Evolutionary conservation across 2,113 vertebrate genomes (phyloP).

Genomic region (Trichechus manatus): DNA sequence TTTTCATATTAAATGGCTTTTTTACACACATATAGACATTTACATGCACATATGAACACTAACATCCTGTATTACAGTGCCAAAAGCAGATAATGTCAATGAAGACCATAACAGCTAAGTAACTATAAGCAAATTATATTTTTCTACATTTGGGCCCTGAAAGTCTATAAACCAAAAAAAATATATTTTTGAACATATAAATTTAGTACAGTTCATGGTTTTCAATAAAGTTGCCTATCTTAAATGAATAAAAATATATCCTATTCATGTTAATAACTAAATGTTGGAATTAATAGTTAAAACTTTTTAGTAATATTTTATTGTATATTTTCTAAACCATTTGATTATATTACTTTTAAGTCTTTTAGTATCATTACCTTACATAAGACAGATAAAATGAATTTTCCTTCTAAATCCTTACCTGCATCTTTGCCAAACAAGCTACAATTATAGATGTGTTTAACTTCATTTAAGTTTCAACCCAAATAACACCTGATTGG

Average conservation of each 20-base stretch:
- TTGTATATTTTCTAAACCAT: not conserved
- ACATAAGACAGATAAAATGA: not conserved
- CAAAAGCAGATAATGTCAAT: not conserved
- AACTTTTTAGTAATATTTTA: not conserved
- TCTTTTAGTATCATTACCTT: not conserved
- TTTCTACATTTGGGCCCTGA: not conserved
- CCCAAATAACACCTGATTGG: not conserved
- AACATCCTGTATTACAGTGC: not conserved
- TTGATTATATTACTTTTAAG: not conserved
- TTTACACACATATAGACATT: not conserved
- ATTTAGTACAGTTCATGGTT: not conserved
- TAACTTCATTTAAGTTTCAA: not conserved
- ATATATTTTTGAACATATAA: not conserved
- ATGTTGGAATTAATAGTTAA: not conserved
- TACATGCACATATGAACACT: not conserved
- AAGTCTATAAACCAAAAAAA: not conserved
- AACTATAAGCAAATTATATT: not conserved
- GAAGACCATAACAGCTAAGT: not conserved
- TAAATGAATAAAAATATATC: not conserved
- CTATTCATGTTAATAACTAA: conserved; percentile 32
- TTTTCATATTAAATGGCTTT: not conserved
- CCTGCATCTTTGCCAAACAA: not conserved
- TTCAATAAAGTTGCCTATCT: not conserved
- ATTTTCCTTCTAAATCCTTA: not conserved
- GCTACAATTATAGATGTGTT: not conserved